Evolutionary conservation across 1,140 invertebrate genomes (phyloP), one percentile per base, ranked within the genome.

Genomic region (Dreissena rostriformis): DNA sequence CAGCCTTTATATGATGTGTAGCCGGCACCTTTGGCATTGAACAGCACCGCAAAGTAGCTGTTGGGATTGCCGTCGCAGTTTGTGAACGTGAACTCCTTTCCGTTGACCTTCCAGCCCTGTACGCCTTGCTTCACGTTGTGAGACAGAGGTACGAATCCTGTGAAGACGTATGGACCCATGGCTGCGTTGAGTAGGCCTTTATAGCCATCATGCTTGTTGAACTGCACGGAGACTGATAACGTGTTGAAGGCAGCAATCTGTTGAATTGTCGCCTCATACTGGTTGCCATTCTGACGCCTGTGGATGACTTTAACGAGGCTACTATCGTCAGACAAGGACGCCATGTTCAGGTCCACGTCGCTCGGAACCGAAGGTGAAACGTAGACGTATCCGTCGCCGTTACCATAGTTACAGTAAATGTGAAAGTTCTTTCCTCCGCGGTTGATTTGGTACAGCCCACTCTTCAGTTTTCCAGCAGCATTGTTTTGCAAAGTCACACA

Each of bases 301-400:
- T 80, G 49, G 0, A 63, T 24, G 17, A 80, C 57, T 17, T 57
- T 24, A 28, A 80, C 77, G 39, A 70, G 77, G 22, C 66, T 71
- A 12, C 1, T 80, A 24, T 67, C 77, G n/a, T 68, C 24, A 19
- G 22, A 22, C 12, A 80, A 52, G 17, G 66, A 39, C 11, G 67
- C 29, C 17, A 80, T 68, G 67, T 70, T 53, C 17, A 77, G 26
- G 14, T 26, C 11, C 0, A 53, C 29, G 14, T 7, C 39, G 10
- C 10, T 6, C 22, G 22, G 17, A 11, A 22, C 57, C 19, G 49
- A 22, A 10, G 66, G 66, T 11, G 65, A 68, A n/a, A 80, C 53
- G 53, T 52, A 80, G 8, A 66, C 67, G 77, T 80, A 80, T n/a
- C 77, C 77, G n/a, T 80, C 51, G 8, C 77, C 77, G 28, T 80